A percentile compares a stretch with the other conserved stretches of the same genome.
Conservation (phyloP, 2,113 vertebrate genomes). For the Syngnathus scovelli region DNA sequence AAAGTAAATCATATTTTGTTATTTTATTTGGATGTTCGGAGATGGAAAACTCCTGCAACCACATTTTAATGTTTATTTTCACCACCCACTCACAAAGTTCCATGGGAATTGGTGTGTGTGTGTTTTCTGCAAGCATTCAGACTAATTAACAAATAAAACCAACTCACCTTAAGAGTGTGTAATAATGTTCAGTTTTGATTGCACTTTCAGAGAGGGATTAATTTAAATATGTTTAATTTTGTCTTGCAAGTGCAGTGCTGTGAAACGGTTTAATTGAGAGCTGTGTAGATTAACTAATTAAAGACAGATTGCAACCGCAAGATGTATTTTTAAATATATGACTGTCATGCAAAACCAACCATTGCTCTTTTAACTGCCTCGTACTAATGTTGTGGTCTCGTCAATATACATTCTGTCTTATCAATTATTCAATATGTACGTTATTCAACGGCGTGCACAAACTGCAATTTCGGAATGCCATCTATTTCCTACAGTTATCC, state of each 20-base stretch:
- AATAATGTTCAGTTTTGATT: not conserved
- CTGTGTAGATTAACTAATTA: not conserved
- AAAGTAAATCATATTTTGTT: not conserved
- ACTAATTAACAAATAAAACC: not conserved
- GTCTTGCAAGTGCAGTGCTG: not conserved
- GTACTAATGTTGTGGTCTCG: not conserved
- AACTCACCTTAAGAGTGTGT: not conserved
- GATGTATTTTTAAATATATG: not conserved
- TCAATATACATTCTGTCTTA: not conserved
- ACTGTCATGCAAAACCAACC: not conserved
- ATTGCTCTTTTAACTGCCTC: not conserved
- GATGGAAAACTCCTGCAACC: not conserved
- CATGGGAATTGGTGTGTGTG: not conserved
- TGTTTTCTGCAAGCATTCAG: not conserved
- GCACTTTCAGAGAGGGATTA: not conserved
- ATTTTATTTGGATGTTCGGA: not conserved
- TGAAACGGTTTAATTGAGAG: not conserved
- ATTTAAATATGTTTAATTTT: not conserved
- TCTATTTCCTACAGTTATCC: conserved; percentile 59
- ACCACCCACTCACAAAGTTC: not conserved
- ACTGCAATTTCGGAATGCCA: not conserved
- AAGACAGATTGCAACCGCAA: not conserved
- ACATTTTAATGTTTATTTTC: not conserved
- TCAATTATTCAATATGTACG: not conserved
- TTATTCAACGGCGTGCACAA: not conserved